Evolutionary conservation across 1,140 invertebrate genomes (phyloP), one percentile per base, ranked within the genome.

Genomic region (Dendrolimus kikuchii): DNA sequence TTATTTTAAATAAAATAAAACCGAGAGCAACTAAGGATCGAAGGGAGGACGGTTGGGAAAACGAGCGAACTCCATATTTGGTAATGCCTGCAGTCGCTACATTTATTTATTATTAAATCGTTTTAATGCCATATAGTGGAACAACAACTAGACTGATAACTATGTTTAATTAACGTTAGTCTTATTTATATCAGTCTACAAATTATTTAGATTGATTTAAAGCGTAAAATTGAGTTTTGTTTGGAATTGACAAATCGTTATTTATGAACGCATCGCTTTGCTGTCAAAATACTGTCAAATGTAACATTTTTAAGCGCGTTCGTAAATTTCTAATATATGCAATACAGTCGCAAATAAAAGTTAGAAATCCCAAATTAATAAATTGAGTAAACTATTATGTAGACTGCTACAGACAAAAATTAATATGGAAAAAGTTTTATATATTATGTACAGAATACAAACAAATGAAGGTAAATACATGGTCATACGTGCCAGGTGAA

Each of bases 51-150:
- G 83, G 81, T 84, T 84, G 81, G 75, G 81, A 86, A 85, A 86
- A 86, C 86, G 86, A 86, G 80, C 83, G 70, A 88, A 84, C 85
- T 86, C 87, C 87, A 87, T 88, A 88, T 87, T 88, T 88, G 87
- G 87, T 88, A 88, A 88, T 87, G 87, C 82, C 76, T 83, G 78
- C 75, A 78, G 80, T 68, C 61, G 69, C 78, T 79, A 71, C 73
- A 80, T 80, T 81, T 75, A 71, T 63, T 74, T 62, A 74, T 66
- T 69, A 68, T 71, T 73, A 70, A 72, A 60, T 66, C 7, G 7
- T 23, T 54, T 50, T 39, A 36, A 45, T 57, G 40, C 38, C 10
- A 46, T 41, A 38, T 46, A 48, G 54, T 44, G n/a, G 6, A 41
- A 37, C 8, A 23, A 40, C 40, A 46, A 45, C 5, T 51, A 40